Conservation (phyloP, 2,797 vertebrate genomes). For the Ptychobarbus kaznakovi region DNA sequence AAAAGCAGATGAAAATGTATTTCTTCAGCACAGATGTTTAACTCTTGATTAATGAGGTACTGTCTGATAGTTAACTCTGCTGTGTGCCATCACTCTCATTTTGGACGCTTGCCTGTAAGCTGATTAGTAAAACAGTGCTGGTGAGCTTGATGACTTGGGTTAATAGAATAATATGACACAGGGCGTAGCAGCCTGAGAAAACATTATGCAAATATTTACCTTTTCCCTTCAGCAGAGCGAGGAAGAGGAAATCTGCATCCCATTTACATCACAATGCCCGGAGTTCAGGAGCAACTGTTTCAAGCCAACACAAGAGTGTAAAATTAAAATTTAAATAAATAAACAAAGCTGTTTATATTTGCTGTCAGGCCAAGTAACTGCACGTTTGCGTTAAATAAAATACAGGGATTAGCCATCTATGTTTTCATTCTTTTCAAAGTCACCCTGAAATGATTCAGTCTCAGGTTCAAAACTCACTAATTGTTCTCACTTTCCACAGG, state of each 20-base stretch:
- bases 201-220: conserved; percentile 77
- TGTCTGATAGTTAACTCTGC: conserved; percentile 48
- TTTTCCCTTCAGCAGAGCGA: conserved; percentile 73
- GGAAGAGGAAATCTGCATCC: conserved; percentile 70
- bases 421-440: conserved; percentile 39
- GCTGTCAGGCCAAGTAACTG: neutral
- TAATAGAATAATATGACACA: conserved; percentile 71
- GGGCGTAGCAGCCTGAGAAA: conserved; percentile 57
- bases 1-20: neutral
- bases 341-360: neutral
- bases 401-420: conserved; percentile 11
- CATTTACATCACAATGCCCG: conserved; percentile 73
- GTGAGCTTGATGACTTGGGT: conserved; percentile 66
- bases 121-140: conserved; percentile 64
- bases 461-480: neutral
- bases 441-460: conserved; percentile 6
- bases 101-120: conserved; percentile 45
- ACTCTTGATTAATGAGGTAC: conserved; percentile 54
- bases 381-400: neutral
- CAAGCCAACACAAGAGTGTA: neutral
- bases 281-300: conserved; percentile 57
- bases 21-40: conserved; percentile 29
- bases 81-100: conserved; percentile 32
- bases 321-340: conserved; percentile 32
- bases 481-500: neutral